A percentile compares a stretch with the other conserved stretches of the same genome.
Evolutionary conservation across 92 coral and sea anemone species (phyloP).

Genomic region (Blastomussa wellsi): DNA sequence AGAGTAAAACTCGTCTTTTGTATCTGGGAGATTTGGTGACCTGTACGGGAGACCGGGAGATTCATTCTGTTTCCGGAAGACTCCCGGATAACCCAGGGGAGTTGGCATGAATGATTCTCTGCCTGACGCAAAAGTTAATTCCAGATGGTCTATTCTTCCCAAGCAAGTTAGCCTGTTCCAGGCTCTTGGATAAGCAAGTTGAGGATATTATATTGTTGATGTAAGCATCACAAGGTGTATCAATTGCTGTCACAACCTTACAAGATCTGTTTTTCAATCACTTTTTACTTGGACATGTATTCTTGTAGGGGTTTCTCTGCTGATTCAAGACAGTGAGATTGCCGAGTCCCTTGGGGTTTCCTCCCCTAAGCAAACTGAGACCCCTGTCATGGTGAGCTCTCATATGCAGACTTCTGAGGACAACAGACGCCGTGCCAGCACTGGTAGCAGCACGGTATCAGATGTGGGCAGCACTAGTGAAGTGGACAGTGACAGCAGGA

Average conservation of each 20-base stretch:
- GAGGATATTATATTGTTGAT: too few species aligned
- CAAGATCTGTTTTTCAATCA: not conserved
- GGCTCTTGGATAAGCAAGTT: too few species aligned
- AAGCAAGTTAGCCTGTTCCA: too few species aligned
- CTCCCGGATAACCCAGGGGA: too few species aligned
- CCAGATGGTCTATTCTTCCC: too few species aligned
- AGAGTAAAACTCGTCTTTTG: too few species aligned
- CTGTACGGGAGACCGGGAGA: too few species aligned
- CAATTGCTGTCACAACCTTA: not conserved
- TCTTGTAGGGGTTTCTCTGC: constrained; percentile 70
- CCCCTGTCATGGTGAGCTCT: constrained; percentile 12
- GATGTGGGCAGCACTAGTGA: constrained; percentile 60
- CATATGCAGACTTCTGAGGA: constrained; percentile 33
- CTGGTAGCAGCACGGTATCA: constrained; percentile 69
- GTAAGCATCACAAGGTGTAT: too few species aligned
- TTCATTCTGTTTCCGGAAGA: too few species aligned
- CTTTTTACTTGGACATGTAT: not conserved
- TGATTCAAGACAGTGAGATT: constrained; percentile 90
- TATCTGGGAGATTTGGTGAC: too few species aligned
- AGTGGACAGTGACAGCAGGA: constrained; percentile 37
- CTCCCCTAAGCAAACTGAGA: constrained; percentile 36
- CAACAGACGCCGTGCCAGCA: constrained; percentile 67
- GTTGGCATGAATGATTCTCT: too few species aligned
- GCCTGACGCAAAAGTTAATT: too few species aligned
- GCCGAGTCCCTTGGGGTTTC: constrained; percentile 68